These are phyloP conservation scores for Chionis minor DNA, from an alignment of 2,113 vertebrate species.

Conservation along the genomic window DNA sequence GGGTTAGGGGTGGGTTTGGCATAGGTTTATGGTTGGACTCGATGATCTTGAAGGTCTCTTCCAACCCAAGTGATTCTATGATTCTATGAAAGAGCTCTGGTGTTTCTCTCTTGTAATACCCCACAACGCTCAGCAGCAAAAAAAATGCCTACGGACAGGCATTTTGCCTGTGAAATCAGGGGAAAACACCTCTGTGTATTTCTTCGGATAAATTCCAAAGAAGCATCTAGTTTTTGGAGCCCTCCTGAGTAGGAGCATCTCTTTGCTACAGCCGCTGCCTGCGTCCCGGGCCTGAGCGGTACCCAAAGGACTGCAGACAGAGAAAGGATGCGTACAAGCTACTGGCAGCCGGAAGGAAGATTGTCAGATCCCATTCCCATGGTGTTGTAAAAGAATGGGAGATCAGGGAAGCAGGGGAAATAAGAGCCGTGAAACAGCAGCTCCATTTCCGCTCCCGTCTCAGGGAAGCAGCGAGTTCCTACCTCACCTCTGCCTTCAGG, in stretches of 20 bases:
- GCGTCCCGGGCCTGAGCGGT: rapidly evolving
- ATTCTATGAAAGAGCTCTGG: neutral
- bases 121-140: too few relatives aligned
- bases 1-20: too few relatives aligned
- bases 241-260: neutral
- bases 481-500: neutral
- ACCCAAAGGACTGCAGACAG: neutral
- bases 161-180: neutral
- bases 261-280: neutral
- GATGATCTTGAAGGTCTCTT: too few relatives aligned
- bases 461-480: rapidly evolving
- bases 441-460: neutral
- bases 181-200: neutral
- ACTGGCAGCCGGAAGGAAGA: neutral
- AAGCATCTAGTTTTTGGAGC: neutral
- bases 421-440: neutral
- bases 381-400: neutral
- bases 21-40: too few relatives aligned
- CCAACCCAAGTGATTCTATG: too few relatives aligned
- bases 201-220: neutral
- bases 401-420: neutral
- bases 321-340: neutral
- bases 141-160: neutral
- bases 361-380: neutral
- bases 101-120: neutral